Conservation (phyloP, 1,140 invertebrate species). For the Coboldia fuscipes region DNA sequence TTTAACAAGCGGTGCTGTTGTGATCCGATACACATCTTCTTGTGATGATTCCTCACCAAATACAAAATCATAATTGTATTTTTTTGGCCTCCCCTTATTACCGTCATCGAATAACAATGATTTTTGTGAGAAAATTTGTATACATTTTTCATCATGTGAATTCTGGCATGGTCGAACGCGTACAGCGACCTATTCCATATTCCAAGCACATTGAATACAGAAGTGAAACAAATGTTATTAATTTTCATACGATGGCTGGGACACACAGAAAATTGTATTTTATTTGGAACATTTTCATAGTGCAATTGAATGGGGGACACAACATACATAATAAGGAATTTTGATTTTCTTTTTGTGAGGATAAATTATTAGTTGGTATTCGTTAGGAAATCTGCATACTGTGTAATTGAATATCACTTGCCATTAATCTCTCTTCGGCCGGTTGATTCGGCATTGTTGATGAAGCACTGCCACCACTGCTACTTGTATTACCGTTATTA, state of each 20-base stretch:
- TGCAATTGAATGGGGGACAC: neutral
- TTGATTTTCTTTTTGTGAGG: neutral
- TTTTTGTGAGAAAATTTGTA: conserved; percentile 17
- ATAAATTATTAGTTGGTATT: neutral
- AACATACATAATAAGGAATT: neutral
- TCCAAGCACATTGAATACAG: neutral
- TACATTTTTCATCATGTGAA: conserved; percentile 13
- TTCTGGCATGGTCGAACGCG: conserved; percentile 16
- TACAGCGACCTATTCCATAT: conserved; percentile 13
- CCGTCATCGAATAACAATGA: conserved; percentile 22
- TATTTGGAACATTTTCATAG: neutral
- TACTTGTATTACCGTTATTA: conserved; percentile 7
- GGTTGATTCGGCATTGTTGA: conserved; percentile 7
- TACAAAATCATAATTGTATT: conserved; percentile 73
- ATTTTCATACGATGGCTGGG: neutral
- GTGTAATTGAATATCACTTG: conserved; percentile 3
- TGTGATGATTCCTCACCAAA: conserved; percentile 59
- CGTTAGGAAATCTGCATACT: neutral
- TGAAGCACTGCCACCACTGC: conserved; percentile 10
- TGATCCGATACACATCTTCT: conserved; percentile 64
- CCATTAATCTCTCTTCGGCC: conserved; percentile 15
- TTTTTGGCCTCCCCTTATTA: conserved; percentile 31
- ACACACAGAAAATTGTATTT: neutral
- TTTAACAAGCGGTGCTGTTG: conserved; percentile 60
- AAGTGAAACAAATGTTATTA: neutral